A percentile compares a stretch with the other conserved stretches of the same genome.
phyloP scores from a whole-genome alignment of 2,888 invertebrate species.

The Drosophila austrosaltans region DNA sequence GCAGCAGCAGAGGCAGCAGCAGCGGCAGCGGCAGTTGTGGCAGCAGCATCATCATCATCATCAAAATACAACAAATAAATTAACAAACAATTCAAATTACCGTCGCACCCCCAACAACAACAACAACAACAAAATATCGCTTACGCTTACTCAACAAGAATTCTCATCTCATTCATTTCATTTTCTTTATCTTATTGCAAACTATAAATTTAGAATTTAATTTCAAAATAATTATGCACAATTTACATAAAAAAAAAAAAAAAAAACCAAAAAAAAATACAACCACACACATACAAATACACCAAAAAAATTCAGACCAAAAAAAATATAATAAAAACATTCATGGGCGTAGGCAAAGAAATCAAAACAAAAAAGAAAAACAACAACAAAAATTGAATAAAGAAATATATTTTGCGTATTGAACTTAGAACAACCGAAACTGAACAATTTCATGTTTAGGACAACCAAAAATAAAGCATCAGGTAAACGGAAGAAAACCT shows the following conservation, averaged over 20 bases:
- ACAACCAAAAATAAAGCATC: too few species aligned
- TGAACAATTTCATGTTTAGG: too few species aligned
- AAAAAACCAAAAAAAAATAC: conserved; percentile 52
- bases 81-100: conserved; percentile 50
- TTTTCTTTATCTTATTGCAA: conserved; percentile 63
- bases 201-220: conserved; percentile 76
- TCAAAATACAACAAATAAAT: conserved; percentile 29
- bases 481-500: too few species aligned
- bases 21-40: conserved; percentile 30
- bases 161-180: conserved; percentile 34
- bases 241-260: conserved; percentile 68
- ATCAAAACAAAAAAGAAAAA: not conserved
- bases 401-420: too few species aligned
- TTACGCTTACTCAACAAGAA: conserved; percentile 53
- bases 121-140: conserved; percentile 26
- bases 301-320: not conserved
- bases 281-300: not conserved
- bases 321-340: not conserved
- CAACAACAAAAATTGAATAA: not conserved
- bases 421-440: conserved; percentile 13
- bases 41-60: conserved; percentile 28
- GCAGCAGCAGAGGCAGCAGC: conserved; percentile 38
- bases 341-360: conserved; percentile 43
- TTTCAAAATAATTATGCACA: conserved; percentile 74
- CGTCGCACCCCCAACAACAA: conserved; percentile 20